Conservation (phyloP, 2,797 vertebrate genomes). For the Crocodylus rhombifer region DNA sequence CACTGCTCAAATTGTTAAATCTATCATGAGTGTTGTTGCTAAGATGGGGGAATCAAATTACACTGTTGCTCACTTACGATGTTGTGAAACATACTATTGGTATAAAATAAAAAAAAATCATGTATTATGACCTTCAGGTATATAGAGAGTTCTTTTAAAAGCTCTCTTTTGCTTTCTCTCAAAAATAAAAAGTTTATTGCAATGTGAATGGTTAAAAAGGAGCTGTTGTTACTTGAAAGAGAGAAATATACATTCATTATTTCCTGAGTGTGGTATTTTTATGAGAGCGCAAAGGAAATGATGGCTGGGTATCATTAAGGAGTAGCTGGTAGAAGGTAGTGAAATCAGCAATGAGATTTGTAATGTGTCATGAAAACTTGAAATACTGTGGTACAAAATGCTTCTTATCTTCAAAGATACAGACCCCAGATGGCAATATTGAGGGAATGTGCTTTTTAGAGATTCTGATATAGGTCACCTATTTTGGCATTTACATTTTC, state of each 20-base stretch:
- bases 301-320: slow-evolving; percentile 71
- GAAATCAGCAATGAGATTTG: slow-evolving; percentile 76
- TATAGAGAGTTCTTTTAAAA: background rate
- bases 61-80: slow-evolving; percentile 26
- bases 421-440: slow-evolving; percentile 66
- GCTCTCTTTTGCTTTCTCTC: slow-evolving; percentile 50
- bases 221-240: slow-evolving; percentile 74
- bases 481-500: slow-evolving; percentile 63
- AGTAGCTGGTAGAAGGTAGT: slow-evolving; percentile 61
- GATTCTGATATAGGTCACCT: slow-evolving; percentile 58
- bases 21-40: slow-evolving; percentile 31
- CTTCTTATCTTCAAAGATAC: slow-evolving; percentile 64
- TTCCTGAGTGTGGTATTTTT: slow-evolving; percentile 74
- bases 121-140: background rate
- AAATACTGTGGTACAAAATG: slow-evolving; percentile 75
- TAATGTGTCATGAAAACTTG: slow-evolving; percentile 74
- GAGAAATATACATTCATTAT: slow-evolving; percentile 71
- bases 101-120: background rate
- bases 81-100: background rate
- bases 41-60: background rate
- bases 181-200: slow-evolving; percentile 65
- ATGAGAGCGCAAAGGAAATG: slow-evolving; percentile 59
- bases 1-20: slow-evolving; percentile 34
- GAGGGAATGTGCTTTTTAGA: slow-evolving; percentile 13
- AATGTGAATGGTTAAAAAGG: slow-evolving; percentile 58